phyloP scores from a whole-genome alignment of 2,797 vertebrate species.

The Pangasius djambal region DNA sequence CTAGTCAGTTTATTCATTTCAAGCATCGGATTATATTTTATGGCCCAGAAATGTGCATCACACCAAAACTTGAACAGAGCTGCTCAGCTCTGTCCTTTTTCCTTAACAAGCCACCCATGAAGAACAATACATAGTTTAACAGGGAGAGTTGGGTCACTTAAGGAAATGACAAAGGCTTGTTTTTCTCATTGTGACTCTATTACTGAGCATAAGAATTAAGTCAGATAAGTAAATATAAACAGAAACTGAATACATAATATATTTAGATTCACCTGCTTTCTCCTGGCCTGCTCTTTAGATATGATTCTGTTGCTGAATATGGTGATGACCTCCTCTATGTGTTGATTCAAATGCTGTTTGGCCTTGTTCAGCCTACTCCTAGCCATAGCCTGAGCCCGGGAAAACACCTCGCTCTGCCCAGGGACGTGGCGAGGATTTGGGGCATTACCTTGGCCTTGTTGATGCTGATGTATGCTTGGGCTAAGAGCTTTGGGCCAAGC shows the following conservation, averaged over 20 bases:
- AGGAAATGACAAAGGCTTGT: neutral
- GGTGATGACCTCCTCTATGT: slow-evolving; percentile 75
- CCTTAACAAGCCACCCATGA: neutral
- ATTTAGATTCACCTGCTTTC: slow-evolving; percentile 78
- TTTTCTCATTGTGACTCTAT: neutral
- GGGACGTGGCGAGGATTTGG: slow-evolving; percentile 48
- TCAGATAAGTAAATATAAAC: neutral
- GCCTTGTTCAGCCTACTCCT: slow-evolving; percentile 79
- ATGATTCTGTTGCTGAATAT: slow-evolving; percentile 74
- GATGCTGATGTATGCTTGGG: neutral
- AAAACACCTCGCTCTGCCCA: slow-evolving; percentile 62
- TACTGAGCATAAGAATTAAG: neutral
- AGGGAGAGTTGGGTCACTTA: neutral
- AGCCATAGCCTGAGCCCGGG: slow-evolving; percentile 67
- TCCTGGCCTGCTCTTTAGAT: slow-evolving; percentile 71
- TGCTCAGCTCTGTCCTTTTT: neutral
- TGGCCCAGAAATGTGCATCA: neutral
- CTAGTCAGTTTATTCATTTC: neutral
- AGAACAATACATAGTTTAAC: neutral
- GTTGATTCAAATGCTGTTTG: slow-evolving; percentile 74
- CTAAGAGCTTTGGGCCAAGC: slow-evolving; percentile 3
- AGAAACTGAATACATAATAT: neutral
- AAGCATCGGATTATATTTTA: neutral
- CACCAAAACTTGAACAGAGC: neutral
- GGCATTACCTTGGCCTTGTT: slow-evolving; percentile 29